These are phyloP conservation scores for Palythoa heliodiscus DNA, from an alignment of 92 coral and sea anemone species.

Conservation along the genomic window DNA sequence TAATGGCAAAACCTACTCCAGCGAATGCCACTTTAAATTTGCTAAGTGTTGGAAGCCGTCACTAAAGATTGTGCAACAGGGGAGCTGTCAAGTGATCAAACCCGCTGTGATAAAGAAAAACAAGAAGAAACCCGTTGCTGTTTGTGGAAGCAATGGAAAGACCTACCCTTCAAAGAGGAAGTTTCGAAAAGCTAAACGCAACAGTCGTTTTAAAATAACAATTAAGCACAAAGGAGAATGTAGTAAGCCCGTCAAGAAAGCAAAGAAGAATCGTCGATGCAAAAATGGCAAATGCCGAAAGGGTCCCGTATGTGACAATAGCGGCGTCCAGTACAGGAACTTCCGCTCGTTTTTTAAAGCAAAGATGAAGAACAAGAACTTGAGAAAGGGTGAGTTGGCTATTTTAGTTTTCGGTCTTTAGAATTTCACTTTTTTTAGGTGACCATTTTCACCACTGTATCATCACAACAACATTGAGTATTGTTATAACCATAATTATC, in stretches of 20 bases:
- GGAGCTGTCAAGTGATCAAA: neutral
- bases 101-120: neutral
- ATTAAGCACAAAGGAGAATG: neutral
- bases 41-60: neutral
- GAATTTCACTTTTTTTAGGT: neutral
- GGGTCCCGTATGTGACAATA: neutral
- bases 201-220: neutral
- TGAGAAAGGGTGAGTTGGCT: neutral
- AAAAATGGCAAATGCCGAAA: constrained; percentile 1
- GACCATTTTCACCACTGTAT: neutral
- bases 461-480: neutral
- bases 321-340: neutral
- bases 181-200: neutral
- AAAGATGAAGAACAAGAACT: neutral
- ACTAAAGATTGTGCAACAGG: neutral
- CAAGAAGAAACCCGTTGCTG: neutral
- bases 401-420: neutral
- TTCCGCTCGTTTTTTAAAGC: neutral
- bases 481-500: neutral
- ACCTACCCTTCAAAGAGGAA: neutral
- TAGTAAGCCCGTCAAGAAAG: neutral
- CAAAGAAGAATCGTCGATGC: neutral
- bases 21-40: neutral
- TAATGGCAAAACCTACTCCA: neutral
- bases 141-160: constrained; percentile 3